A percentile compares a stretch with the other conserved stretches of the same genome.
phyloP scores from a whole-genome alignment of 2,113 vertebrate genomes.

The Silurus meridionalis region DNA sequence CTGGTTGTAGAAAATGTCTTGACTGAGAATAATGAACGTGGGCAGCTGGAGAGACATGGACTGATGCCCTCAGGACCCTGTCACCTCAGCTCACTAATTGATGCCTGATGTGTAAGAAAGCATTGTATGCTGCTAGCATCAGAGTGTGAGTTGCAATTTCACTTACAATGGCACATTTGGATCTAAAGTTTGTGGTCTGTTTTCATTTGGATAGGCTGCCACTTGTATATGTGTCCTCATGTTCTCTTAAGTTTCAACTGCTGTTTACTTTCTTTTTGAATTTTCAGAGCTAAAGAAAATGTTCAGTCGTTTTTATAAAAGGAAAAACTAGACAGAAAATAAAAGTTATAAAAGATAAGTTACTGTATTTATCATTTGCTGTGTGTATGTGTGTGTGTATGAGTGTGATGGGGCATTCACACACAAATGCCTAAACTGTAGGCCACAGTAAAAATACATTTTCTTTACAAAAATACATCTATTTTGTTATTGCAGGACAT shows the following conservation, averaged over 20 bases:
- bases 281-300: slow-evolving; percentile 7
- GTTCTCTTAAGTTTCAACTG: background rate
- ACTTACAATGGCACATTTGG: background rate
- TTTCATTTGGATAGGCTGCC: slow-evolving; percentile 30
- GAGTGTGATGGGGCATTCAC: background rate
- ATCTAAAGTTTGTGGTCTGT: background rate
- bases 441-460: background rate
- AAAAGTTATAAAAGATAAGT: background rate
- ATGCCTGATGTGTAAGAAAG: slow-evolving; percentile 40
- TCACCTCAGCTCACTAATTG: slow-evolving; percentile 47
- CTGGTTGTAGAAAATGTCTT: slow-evolving; percentile 29
- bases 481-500: background rate
- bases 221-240: background rate
- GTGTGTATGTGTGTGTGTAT: background rate
- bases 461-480: background rate
- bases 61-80: slow-evolving; percentile 53
- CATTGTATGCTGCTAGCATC: slow-evolving; percentile 17
- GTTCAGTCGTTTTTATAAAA: background rate
- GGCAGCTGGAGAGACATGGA: slow-evolving; percentile 41
- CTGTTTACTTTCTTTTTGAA: background rate
- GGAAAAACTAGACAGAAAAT: background rate
- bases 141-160: slow-evolving; percentile 2
- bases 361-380: background rate
- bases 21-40: slow-evolving; percentile 8
- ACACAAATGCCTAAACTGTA: background rate